Evolutionary conservation across 2,888 invertebrate genomes (phyloP).

Genomic region (Heliconius charithonia): DNA sequence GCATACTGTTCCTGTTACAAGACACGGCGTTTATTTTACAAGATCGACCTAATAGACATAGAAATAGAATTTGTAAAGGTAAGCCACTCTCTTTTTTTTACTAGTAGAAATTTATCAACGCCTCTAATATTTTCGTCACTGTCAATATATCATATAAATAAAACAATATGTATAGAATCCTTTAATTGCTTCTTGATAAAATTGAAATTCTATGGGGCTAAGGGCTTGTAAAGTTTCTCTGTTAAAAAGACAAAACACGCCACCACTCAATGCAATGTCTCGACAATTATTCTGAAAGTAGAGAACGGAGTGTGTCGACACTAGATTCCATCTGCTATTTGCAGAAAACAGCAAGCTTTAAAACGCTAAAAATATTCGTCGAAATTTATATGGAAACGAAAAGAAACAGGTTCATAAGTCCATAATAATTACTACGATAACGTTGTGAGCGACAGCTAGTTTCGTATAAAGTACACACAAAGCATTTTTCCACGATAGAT

Average conservation of each 20-base stretch:
- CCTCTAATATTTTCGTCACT: too few relatives aligned
- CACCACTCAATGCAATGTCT: too few relatives aligned
- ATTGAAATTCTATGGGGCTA: not conserved
- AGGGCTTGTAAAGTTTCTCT: not conserved
- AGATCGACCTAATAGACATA: conserved; percentile 6
- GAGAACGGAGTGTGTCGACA: too few relatives aligned
- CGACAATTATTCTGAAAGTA: too few relatives aligned
- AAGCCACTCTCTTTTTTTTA: not conserved
- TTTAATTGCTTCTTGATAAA: too few relatives aligned
- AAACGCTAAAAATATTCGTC: too few relatives aligned
- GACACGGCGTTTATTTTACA: conserved; percentile 8
- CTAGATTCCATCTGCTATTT: too few relatives aligned
- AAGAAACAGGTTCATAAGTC: too few relatives aligned
- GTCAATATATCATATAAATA: too few relatives aligned
- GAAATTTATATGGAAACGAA: too few relatives aligned
- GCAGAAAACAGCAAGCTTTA: too few relatives aligned
- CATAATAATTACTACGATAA: not conserved
- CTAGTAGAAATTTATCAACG: not conserved
- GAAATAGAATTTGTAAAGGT: conserved; percentile 1
- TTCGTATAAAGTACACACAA: not conserved
- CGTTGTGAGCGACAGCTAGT: not conserved
- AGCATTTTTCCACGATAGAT: not conserved
- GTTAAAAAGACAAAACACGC: not conserved
- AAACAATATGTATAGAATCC: too few relatives aligned
- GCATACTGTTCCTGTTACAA: conserved; percentile 57